phyloP scores from a whole-genome alignment of 1,140 invertebrate genomes.

The Euwallacea fornicatus region DNA sequence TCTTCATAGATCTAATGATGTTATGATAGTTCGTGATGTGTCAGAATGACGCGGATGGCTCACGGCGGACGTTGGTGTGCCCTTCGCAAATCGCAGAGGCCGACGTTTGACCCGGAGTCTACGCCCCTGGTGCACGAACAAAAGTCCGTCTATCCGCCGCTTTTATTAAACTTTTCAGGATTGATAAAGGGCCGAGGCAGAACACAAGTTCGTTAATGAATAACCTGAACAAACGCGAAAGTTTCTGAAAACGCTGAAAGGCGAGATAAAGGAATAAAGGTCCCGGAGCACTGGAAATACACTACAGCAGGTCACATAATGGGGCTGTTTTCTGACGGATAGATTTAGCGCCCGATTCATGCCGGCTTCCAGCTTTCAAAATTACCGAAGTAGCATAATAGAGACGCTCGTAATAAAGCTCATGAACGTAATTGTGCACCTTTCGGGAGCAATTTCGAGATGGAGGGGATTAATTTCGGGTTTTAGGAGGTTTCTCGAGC shows the following conservation, averaged over 20 bases:
- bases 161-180: conserved; percentile 44
- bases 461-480: not conserved
- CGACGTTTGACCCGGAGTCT: not conserved
- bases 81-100: no score
- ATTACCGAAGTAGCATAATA: conserved; percentile 46
- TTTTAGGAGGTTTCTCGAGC: no score
- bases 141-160: conserved; percentile 36
- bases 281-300: conserved; percentile 44
- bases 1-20: no score
- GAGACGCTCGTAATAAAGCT: conserved; percentile 17
- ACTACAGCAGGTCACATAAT: conserved; percentile 49
- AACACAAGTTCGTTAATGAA: conserved; percentile 50
- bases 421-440: not conserved
- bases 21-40: no score
- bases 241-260: conserved; percentile 51
- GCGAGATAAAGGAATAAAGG: conserved; percentile 52
- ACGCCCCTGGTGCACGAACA: conserved; percentile 25
- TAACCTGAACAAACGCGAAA: conserved; percentile 50
- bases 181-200: conserved; percentile 42
- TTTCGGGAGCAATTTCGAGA: not conserved
- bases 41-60: no score
- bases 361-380: conserved; percentile 40
- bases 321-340: conserved; percentile 47
- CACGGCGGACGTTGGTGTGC: no score
- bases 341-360: conserved; percentile 40